Base-by-base conservation (phyloP, 1,140 invertebrate genomes). In the Drosophila setifemur region DNA sequence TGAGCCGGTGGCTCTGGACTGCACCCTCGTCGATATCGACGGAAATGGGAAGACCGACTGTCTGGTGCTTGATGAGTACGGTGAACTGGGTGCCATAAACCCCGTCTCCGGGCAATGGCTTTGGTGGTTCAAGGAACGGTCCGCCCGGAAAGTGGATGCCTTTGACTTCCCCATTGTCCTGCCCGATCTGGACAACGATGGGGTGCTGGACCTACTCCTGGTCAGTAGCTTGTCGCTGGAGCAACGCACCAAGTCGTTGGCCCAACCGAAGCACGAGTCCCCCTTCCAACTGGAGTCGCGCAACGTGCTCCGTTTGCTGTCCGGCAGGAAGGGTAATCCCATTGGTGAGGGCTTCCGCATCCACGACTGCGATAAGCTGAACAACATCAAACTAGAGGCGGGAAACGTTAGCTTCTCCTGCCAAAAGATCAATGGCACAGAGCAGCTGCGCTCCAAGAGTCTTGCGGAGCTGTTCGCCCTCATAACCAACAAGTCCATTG, bases 181-280 rank as follows among this genome's bases (percentile, higher is more conserved):
- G 37, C 93, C 94, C 23, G 95, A 96, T 88, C 90, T 95, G 16
- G 92, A 96, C 90, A 92, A 92, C 1, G 95, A 96, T 90, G 92
- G 92, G 43, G 91, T 95, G 1, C 91, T 92, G 73, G 95, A 96
- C 74, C 90, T 96, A 23, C 77, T 95, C 8, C 92, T 92, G 42
- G 91, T 90, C 23, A 92, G 92, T n/a, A 86, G 93, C 37, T 29
- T 77, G 3, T 52, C 69, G 0, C 67, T 87, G n/a, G 77, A 83
- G 16, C 64, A 90, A 31, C 71, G 77, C 16, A 88, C 85, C 37
- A 88, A 86, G 47, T 61, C 66, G 8, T 47, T 72, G 7, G 43
- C 68, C 2, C 66, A 83, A 18, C 57, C 53, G 14, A 69, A 78
- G n/a, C 77, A 86, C 16, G 40, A 64, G 2, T 47, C 68, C 0